Evolutionary conservation across 2,888 invertebrate genomes (phyloP), one percentile per base, ranked within the genome.

Genomic region (Metallyticus violacea): DNA sequence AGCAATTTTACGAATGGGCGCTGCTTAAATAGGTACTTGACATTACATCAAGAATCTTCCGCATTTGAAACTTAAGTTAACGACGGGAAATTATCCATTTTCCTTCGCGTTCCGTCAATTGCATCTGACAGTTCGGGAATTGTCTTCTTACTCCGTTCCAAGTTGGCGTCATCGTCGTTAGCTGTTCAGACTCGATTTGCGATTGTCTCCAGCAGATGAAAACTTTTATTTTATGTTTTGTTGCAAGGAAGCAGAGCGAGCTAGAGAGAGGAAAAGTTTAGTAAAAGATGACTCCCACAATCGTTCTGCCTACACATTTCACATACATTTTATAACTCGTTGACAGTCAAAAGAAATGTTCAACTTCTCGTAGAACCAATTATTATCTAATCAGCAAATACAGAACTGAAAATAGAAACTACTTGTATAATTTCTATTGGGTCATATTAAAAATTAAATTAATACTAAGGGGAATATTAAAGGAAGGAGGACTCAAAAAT

Each of bases 151-250:
- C 76, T 77, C 15, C n/a, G 9, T 77, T 27, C 77, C 28, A n/a
- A 29, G 27, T 28, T 83, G 77, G 27, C 77, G 77, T 83, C 76
- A 82, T 82, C 76, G 22, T 62, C 40, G 40, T 62, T 62, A 62
- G 40, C 40, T 62, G 40, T 62, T 62, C 40, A 62, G 40, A 62
- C 81, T 81, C 83, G 83, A 27, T 83, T 29, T 83, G 27, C 83
- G 81, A 81, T 81, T 83, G 83, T 83, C 83, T 83, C n/a, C 83
- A 76, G 77, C 83, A 83, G 83, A 83, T 77, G 77, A 28, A 62
- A 62, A 62, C 40, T 62, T 62, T 62, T 62, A 62, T 62, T 62
- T 62, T 22, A 15, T 62, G 40, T 62, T 62, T 62, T 62, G 40
- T 62, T 62, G 22, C 22, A 62, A 62, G 40, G 40, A 62, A 7